Evolutionary conservation across 2,113 vertebrate genomes (phyloP).

Genomic region (Neolamprologus sp.): DNA sequence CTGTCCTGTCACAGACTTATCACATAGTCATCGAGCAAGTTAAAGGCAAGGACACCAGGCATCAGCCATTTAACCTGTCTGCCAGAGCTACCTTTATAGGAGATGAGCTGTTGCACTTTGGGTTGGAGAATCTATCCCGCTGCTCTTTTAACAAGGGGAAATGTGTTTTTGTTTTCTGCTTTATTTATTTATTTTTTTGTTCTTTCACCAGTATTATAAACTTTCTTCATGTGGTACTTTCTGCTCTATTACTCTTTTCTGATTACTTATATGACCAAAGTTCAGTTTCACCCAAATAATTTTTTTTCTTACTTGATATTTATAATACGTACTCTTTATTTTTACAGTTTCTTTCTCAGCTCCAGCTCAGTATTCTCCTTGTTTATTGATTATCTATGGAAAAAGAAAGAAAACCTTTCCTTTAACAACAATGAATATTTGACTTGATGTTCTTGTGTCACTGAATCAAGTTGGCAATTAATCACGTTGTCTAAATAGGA

Average conservation of each 20-base stretch:
- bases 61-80: background rate
- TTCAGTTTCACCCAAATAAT: background rate
- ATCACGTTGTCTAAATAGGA: background rate
- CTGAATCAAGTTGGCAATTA: background rate
- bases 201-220: background rate
- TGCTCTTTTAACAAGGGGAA: background rate
- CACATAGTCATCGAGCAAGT: background rate
- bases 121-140: background rate
- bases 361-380: background rate
- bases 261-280: background rate
- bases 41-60: background rate
- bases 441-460: background rate
- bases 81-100: background rate
- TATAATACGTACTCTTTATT: background rate
- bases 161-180: background rate
- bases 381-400: background rate
- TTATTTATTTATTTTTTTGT: background rate
- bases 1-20: background rate
- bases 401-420: background rate
- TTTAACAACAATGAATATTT: background rate
- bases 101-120: background rate
- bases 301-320: background rate
- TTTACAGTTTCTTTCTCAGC: background rate
- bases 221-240: background rate
- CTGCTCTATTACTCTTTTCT: background rate